Evolutionary conservation across 23 tunicate genomes (phyloP).

Genomic region (Pegea sp.): DNA sequence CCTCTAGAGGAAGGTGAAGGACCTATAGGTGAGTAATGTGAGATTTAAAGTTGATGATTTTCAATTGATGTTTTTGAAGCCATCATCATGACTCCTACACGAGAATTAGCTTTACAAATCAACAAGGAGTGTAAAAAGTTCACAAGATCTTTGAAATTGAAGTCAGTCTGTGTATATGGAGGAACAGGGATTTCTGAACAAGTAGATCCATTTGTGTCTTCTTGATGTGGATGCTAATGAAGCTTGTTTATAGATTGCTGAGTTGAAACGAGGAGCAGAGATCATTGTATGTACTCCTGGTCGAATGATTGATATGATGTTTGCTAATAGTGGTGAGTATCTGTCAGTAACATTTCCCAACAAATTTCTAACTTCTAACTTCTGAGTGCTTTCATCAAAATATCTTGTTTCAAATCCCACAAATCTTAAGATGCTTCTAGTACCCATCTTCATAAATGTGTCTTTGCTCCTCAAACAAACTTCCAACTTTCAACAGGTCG

Average conservation of each 20-base stretch:
- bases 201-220: conserved; percentile 5
- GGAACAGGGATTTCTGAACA: conserved; percentile 99
- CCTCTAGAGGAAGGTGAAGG: conserved; percentile 86
- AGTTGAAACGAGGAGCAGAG: conserved; percentile 96
- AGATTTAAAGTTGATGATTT: too few relatives aligned
- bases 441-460: too few relatives aligned
- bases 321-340: conserved; percentile 69
- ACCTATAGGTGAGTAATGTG: conserved; percentile 83
- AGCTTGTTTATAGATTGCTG: conserved; percentile 46
- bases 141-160: conserved; percentile 36
- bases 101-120: conserved; percentile 92
- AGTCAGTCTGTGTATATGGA: conserved; percentile 93
- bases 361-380: too few relatives aligned
- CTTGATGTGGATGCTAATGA: neutral
- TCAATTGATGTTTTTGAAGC: conserved; percentile 6
- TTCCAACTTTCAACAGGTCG: too few relatives aligned
- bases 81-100: conserved; percentile 88
- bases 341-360: too few relatives aligned
- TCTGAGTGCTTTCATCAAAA: too few relatives aligned
- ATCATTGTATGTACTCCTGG: conserved; percentile 98
- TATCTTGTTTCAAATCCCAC: too few relatives aligned
- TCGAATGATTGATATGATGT: conserved; percentile 98
- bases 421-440: too few relatives aligned
- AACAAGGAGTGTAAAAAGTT: conserved; percentile 95
- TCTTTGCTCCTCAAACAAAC: too few relatives aligned